Base-by-base conservation (phyloP, 2,113 vertebrate genomes). In the Sylvia atricapilla region DNA sequence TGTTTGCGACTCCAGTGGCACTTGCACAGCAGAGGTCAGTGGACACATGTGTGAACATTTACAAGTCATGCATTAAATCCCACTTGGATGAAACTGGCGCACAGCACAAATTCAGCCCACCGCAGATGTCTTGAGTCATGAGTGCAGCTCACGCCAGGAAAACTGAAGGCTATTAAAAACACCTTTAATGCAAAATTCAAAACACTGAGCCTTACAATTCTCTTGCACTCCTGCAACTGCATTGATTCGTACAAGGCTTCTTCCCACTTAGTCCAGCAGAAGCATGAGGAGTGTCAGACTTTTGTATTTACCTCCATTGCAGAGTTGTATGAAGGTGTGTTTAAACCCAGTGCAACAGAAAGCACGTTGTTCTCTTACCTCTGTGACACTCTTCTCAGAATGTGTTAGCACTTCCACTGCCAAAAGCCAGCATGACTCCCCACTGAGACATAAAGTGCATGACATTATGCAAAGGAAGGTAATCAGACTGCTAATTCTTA, bases 401-500 rank as follows among this genome's bases (percentile, higher is more conserved):
- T 4, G 10, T 67, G 72, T 55, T 84, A 73, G 68, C 64, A 33
- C 67, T 64, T 90, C 80, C 46, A 37, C 44, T 78, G 80, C 64
- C 3, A n/a, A 92, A 84, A 94, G 69, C 53, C 73, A 83, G 53
- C 73, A n/a, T 76, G 74, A 44, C 44, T 84, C 73, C 77, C 46
- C 25, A 4, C 46, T 53, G 52, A 95, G 74, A 66, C 83, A 55
- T 55, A 33, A 88, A 63, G 13, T n/a, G 27, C 33, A 28, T 10
- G 82, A n/a, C 55, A 64, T 73, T 89, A 25, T 43, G 69, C 0
- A 11, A 83, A 91, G 75, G 87, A 89, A 96, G 70, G 56, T 66
- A 90, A 93, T 81, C 89, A 93, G 56, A 47, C 53, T 78, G n/a
- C 28, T 89, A 80, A 66, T 86, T 89, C 89, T 85, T 88, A 85